A percentile compares a stretch with the other conserved stretches of the same genome.
Evolutionary conservation across 2,888 invertebrate genomes (phyloP).

Genomic region (Trissolcus brochymenae): DNA sequence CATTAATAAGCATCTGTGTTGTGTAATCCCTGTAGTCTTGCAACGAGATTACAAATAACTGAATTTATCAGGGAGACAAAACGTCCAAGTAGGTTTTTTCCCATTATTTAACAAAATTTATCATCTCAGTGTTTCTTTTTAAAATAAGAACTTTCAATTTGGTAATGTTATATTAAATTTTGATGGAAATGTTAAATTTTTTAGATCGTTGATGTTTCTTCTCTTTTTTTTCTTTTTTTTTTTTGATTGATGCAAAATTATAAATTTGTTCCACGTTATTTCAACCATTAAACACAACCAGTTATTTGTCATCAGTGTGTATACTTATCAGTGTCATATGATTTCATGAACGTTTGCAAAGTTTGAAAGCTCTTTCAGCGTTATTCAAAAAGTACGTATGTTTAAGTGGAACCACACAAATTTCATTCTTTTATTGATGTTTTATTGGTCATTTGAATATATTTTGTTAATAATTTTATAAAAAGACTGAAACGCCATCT

Average conservation of each 20-base stretch:
- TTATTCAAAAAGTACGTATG: slow-evolving; percentile 5
- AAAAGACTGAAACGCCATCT: too few relatives aligned
- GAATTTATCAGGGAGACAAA: slow-evolving; percentile 2
- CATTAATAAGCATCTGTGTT: slow-evolving; percentile 52
- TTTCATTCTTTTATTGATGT: too few relatives aligned
- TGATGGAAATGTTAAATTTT: too few relatives aligned
- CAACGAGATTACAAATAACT: slow-evolving; percentile 44
- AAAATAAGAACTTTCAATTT: neutral
- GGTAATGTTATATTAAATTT: too few relatives aligned
- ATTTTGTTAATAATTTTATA: too few relatives aligned
- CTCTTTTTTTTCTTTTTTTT: too few relatives aligned
- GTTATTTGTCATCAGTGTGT: slow-evolving; percentile 26
- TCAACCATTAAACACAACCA: slow-evolving; percentile 1
- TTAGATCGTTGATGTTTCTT: too few relatives aligned
- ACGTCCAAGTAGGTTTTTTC: slow-evolving; percentile 1
- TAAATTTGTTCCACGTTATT: slow-evolving; percentile 1
- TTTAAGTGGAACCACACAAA: neutral
- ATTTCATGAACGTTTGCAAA: too few relatives aligned
- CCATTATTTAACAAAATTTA: neutral
- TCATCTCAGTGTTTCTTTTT: neutral
- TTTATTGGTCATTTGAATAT: too few relatives aligned
- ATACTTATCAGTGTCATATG: neutral
- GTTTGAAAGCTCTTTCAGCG: neutral
- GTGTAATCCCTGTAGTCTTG: slow-evolving; percentile 28
- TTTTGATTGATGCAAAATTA: neutral